Conservation (phyloP, 2,888 invertebrate species). For the Eueremaeus valkanovi region DNA sequence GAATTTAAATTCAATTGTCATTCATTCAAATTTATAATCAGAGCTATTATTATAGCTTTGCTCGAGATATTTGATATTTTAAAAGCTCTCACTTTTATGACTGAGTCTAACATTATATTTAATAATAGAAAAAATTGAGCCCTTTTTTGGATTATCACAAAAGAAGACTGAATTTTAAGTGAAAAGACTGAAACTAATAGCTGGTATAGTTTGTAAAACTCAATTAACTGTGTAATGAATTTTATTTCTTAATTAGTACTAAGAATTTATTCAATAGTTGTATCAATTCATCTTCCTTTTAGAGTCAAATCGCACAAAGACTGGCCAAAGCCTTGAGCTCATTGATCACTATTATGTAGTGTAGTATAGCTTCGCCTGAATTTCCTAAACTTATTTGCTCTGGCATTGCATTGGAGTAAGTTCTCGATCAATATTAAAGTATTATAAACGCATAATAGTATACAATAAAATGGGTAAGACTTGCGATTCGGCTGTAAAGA, state of each 20-base stretch:
- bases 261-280: neutral
- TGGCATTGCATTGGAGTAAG: neutral
- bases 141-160: too few relatives aligned
- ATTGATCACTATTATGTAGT: neutral
- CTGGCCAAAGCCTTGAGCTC: neutral
- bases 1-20: constrained; percentile 25
- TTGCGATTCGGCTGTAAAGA: neutral
- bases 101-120: too few relatives aligned
- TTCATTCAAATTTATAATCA: constrained; percentile 30
- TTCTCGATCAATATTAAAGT: neutral
- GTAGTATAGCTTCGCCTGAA: constrained; percentile 1
- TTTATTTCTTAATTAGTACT: neutral
- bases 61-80: constrained; percentile 12
- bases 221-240: too few relatives aligned
- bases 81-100: neutral
- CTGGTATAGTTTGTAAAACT: too few relatives aligned
- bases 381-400: constrained; percentile 12
- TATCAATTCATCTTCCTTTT: neutral
- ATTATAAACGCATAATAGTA: constrained; percentile 6
- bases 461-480: constrained; percentile 1
- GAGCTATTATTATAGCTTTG: neutral
- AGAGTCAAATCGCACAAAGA: neutral
- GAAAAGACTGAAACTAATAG: too few relatives aligned
- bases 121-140: too few relatives aligned
- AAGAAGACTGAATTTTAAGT: too few relatives aligned